Conservation (phyloP, 2,113 vertebrate species). For the Tetrao urogallus region DNA sequence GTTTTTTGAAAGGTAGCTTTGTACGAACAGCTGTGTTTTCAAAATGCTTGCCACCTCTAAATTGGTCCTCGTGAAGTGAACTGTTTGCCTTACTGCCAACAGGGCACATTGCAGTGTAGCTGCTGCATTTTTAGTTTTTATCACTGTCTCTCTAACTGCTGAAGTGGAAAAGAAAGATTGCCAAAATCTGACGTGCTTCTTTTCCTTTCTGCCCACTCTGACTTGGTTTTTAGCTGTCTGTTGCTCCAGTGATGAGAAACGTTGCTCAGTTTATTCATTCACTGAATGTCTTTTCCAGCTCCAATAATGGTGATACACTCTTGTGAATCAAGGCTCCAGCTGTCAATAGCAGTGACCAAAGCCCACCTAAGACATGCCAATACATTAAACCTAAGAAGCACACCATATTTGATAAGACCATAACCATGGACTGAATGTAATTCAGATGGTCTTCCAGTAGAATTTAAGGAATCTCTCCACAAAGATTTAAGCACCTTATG, state of each 20-base stretch:
- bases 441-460: background rate
- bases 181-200: slow-evolving; percentile 72
- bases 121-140: slow-evolving; percentile 73
- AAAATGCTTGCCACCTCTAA: slow-evolving; percentile 73
- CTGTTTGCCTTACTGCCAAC: slow-evolving; percentile 66
- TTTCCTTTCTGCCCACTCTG: slow-evolving; percentile 66
- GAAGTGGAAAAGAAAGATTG: slow-evolving; percentile 77
- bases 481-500: background rate
- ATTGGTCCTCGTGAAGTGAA: slow-evolving; percentile 64
- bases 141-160: slow-evolving; percentile 72
- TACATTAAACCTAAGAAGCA: background rate
- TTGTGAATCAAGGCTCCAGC: slow-evolving; percentile 55
- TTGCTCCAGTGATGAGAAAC: slow-evolving; percentile 70
- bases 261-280: slow-evolving; percentile 68
- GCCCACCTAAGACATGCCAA: slow-evolving; percentile 58
- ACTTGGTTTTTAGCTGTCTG: slow-evolving; percentile 65
- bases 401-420: background rate
- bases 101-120: slow-evolving; percentile 72
- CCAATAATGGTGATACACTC: slow-evolving; percentile 61
- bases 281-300: slow-evolving; percentile 65
- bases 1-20: slow-evolving; percentile 59
- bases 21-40: slow-evolving; percentile 71
- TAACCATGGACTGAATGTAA: background rate
- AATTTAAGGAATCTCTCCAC: background rate
- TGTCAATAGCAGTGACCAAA: slow-evolving; percentile 56